Percentiles rank a stretch among this genome's conserved stretches.
phyloP scores from a whole-genome alignment of 2,797 vertebrate genomes.

The Coregonus sp. region DNA sequence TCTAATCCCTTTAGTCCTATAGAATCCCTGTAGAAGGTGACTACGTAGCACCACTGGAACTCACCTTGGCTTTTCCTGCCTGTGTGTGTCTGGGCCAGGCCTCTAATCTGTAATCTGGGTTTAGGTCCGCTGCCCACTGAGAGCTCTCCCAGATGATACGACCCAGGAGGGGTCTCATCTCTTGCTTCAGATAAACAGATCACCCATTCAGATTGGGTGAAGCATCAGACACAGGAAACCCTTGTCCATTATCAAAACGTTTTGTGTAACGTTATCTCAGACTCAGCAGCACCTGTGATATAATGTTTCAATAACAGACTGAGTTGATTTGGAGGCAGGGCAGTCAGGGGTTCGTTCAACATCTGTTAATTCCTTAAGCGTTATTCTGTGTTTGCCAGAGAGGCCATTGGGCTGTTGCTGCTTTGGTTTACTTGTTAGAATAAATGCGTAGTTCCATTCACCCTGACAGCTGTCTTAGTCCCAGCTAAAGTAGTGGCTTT shows the following conservation, averaged over 20 bases:
- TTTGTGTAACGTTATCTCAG: neutral
- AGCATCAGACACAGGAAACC: neutral
- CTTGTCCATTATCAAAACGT: neutral
- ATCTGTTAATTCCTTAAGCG: neutral
- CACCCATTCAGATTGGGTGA: neutral
- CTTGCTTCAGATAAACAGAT: neutral
- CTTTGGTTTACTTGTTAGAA: conserved; percentile 3
- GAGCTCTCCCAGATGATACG: neutral
- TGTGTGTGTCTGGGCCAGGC: neutral
- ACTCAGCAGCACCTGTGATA: neutral
- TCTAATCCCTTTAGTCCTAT: neutral
- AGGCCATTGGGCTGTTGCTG: neutral
- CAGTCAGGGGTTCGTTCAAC: neutral
- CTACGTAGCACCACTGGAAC: too few species aligned
- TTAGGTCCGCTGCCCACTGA: neutral
- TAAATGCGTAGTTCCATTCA: neutral
- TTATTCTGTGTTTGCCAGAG: neutral
- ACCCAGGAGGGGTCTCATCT: neutral
- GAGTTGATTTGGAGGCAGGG: neutral
- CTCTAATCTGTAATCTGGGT: conserved; percentile 11
- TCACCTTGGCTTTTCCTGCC: conserved; percentile 3
- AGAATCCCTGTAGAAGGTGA: neutral
- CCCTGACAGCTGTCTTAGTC: neutral
- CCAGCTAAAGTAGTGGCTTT: neutral
- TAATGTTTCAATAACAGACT: neutral